These are phyloP conservation scores for Staurois parvus DNA, from an alignment of 2,797 vertebrate species.

Conservation along the genomic window DNA sequence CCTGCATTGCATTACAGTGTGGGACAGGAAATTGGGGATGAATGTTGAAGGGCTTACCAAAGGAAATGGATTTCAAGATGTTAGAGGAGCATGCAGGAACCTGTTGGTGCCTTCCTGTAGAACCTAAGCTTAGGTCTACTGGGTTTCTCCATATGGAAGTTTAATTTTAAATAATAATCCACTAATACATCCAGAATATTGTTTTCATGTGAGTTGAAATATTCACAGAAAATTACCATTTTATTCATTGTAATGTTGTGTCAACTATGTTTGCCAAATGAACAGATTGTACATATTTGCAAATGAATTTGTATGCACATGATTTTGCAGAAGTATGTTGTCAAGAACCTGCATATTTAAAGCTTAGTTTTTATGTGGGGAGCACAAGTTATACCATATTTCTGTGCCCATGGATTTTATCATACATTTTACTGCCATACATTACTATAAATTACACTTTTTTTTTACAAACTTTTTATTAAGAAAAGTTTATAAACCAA, in stretches of 20 bases:
- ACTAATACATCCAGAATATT: neutral
- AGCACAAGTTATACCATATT: neutral
- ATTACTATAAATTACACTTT: neutral
- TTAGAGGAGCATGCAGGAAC: no score
- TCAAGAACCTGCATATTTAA: neutral
- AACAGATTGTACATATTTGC: conserved; percentile 31
- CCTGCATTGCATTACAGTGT: no score
- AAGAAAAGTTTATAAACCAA: no score
- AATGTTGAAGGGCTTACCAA: no score
- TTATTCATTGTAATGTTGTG: conserved; percentile 8
- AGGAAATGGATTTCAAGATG: no score
- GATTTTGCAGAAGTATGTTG: conserved; percentile 17
- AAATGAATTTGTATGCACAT: conserved; percentile 13
- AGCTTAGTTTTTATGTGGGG: neutral
- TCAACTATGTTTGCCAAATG: neutral
- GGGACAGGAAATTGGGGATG: no score
- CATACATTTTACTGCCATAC: neutral
- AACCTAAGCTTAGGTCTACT: no score
- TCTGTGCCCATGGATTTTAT: neutral
- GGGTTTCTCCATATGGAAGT: neutral
- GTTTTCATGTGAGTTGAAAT: neutral
- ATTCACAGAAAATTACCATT: neutral
- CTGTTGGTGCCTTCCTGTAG: no score
- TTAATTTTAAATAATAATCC: neutral
- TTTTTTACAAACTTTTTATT: no score